Base-by-base conservation (phyloP, 2,113 vertebrate genomes). In the Ranitomeya imitator region DNA sequence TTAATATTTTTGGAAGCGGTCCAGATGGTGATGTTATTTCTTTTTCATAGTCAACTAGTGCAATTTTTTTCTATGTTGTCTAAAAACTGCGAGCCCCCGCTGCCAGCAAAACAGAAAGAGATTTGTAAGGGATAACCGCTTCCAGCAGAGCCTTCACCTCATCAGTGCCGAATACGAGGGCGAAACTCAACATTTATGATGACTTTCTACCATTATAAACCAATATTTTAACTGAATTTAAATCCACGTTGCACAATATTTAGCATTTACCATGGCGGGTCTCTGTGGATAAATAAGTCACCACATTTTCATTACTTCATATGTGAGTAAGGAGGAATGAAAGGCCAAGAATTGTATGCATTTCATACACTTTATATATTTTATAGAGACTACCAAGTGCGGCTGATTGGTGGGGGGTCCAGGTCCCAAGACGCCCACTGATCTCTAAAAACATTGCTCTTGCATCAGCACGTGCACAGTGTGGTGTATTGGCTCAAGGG, bases 1-100 rank as follows among this genome's bases (percentile, higher is more conserved):
- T 71, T 79, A 54, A 67, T 86, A 67, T 67, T 87, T 81, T 21
- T 87, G 86, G 86, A 87, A 26, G 52, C 73, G 57, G 19, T 74
- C 78, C 2, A 0, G 79, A 21, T 81, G 90, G 59, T 18, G 85
- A 79, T 85, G 26, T 74, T 85, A 54, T 16, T 91, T 74, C 73
- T 11, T 7, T 21, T 85, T 77, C 77, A 19, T 21, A 45, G 13
- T 10, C 54, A 15, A 18, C 7, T 85, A 84, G 59, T 83, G 19
- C 16, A 52, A 54, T 83, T 83, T 67, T 45, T 83, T 69, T 59
- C 59, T 60, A 81, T 54, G 52, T 63, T 52, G 81, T 83, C 81
- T 69, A 15, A 54, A 45, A 69, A 61, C 59, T 23, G 60, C 7
- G 59, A 63, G 31, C 16, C 79, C 57, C 31, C 12, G 80, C 61